phyloP scores from a whole-genome alignment of 2,113 vertebrate species.

The Microcebus ravelobensis region DNA sequence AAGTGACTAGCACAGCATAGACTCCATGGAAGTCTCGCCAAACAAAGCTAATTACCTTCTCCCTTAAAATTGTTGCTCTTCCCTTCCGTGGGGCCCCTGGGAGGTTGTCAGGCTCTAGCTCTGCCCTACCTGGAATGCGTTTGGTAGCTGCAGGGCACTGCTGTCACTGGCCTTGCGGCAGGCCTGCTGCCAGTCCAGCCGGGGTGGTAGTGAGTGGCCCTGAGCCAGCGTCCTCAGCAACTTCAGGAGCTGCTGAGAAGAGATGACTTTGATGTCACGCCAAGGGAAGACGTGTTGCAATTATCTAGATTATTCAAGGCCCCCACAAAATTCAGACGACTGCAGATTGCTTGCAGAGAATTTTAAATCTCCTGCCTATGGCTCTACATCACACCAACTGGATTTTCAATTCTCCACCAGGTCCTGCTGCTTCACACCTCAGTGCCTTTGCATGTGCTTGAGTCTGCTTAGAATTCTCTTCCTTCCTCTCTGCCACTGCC shows the following conservation, averaged over 20 bases:
- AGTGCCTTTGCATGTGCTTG: background rate
- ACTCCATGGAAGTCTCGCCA: background rate
- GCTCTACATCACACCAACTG: background rate
- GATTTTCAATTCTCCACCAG: background rate
- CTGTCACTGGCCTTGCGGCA: background rate
- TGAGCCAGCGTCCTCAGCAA: conserved; percentile 67
- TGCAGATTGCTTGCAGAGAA: background rate
- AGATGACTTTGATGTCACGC: conserved; percentile 71
- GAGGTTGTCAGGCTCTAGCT: background rate
- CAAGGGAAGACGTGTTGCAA: conserved; percentile 58
- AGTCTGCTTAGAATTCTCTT: background rate
- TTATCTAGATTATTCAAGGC: conserved; percentile 59
- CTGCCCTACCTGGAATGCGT: background rate
- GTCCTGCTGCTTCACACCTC: background rate
- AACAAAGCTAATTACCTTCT: conserved; percentile 51
- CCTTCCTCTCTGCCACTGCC: background rate
- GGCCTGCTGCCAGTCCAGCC: conserved; percentile 11
- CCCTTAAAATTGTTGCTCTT: background rate
- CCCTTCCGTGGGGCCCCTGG: background rate
- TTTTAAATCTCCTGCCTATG: background rate
- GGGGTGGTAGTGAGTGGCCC: conserved; percentile 50
- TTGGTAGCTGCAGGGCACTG: conserved; percentile 8
- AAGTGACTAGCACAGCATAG: background rate
- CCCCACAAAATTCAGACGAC: conserved; percentile 28
- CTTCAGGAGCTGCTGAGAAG: conserved; percentile 50